Evolutionary conservation across 2,888 invertebrate species (phyloP), one percentile per base, ranked within the genome.

Genomic region (Aplocera efformata): DNA sequence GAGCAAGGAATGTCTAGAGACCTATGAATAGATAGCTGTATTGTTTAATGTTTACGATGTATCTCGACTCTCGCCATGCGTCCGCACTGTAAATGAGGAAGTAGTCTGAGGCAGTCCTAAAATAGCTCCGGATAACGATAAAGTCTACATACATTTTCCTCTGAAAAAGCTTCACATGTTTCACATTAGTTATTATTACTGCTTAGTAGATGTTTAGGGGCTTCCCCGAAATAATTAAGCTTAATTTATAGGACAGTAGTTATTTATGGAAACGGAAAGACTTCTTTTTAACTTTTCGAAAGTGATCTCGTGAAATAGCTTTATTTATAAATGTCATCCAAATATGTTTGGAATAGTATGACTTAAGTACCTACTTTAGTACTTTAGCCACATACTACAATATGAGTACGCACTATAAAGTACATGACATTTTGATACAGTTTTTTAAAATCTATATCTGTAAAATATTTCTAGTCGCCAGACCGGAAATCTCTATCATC

Each of bases 401-500:
- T n/a, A n/a, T n/a, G n/a, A n/a, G n/a, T n/a, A n/a, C n/a, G n/a
- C n/a, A n/a, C n/a, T n/a, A n/a, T n/a, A n/a, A n/a, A n/a, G n/a
- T n/a, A n/a, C n/a, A n/a, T n/a, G n/a, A n/a, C n/a, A n/a, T 17
- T 3, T 17, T 3, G 5, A 17, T 17, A 5, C 13, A 17, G 13
- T 17, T 17, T 17, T 3, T 17, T 17, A 3, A 3, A 17, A 17
- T 17, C 13, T 17, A 17, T 17, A 17, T 10, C 6, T 30, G 3
- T 1, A 22, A 31, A 1, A 17, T 32, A 3, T 30, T 26, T 32
- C n/a, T 39, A 88, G 88, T 80, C 79, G 0, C 79, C 81, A 45
- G 86, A 80, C 10, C 72, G 74, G 30, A 77, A 71, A 43, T 50
- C 67, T 0, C 60, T 58, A 28, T 54, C 61, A 2, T 55, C 66